Percentiles rank a stretch among this genome's conserved stretches.
These are phyloP conservation scores for Esox lucius DNA, from an alignment of 2,797 vertebrate species.

Conservation along the genomic window DNA sequence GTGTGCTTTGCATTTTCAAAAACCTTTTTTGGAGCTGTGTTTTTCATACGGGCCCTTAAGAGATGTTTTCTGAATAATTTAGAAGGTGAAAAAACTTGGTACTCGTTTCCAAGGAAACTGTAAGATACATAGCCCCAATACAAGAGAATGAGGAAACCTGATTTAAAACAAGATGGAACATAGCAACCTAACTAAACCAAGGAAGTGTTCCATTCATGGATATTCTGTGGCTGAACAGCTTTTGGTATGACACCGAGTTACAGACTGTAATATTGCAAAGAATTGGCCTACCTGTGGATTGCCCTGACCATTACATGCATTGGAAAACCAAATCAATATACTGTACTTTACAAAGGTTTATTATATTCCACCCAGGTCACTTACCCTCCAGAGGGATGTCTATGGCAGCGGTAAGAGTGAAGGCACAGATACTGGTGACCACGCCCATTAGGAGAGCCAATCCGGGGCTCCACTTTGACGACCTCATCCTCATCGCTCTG, in stretches of 20 bases:
- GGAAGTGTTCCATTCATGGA: slow-evolving; percentile 20
- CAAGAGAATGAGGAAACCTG: slow-evolving; percentile 48
- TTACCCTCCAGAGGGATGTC: slow-evolving; percentile 79
- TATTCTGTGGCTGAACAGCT: slow-evolving; percentile 3
- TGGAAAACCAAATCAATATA: not conserved
- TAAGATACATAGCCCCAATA: slow-evolving; percentile 32
- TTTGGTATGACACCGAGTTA: not conserved
- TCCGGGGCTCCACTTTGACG: slow-evolving; percentile 47
- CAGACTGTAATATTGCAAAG: not conserved
- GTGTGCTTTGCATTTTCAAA: slow-evolving; percentile 23
- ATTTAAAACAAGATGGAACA: slow-evolving; percentile 44
- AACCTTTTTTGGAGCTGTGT: slow-evolving; percentile 44
- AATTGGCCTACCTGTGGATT: not conserved
- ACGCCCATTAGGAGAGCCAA: slow-evolving; percentile 45
- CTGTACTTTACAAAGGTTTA: not conserved
- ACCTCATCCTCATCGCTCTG: slow-evolving; percentile 62
- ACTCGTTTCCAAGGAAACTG: slow-evolving; percentile 69
- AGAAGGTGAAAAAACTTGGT: slow-evolving; percentile 52
- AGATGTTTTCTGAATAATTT: slow-evolving; percentile 70
- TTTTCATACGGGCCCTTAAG: slow-evolving; percentile 50
- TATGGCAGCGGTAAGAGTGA: slow-evolving; percentile 52
- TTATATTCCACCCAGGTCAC: slow-evolving; percentile 31
- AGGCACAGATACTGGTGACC: slow-evolving; percentile 61
- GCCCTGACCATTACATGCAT: not conserved
- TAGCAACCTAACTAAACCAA: slow-evolving; percentile 28